Base-by-base conservation (phyloP, 2,113 vertebrate species). In the Fregetta grallaria region DNA sequence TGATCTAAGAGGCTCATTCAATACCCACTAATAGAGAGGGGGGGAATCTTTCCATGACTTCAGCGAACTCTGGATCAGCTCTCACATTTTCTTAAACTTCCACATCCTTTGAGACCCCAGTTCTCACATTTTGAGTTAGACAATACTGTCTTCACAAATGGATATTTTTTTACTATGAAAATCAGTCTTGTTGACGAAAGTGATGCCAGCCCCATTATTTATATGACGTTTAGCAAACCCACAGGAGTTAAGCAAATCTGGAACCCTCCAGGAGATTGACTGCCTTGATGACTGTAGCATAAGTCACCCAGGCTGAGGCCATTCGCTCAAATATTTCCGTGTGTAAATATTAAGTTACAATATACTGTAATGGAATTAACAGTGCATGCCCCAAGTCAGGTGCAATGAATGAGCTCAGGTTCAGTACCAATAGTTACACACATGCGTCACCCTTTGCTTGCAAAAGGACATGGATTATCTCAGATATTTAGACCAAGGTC, bases 311-410 rank as follows among this genome's bases (percentile, higher is more conserved):
- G 77, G 80, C 83, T 80, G 92, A 96, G 90, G 63, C 89, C 59
- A 73, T 90, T 95, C 22, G 14, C 82, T 95, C 71, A 95, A 80
- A 94, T 88, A 96, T 97, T 97, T 97, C 90, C 61, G 0, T 94
- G 82, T 89, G 88, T 81, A 97, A 96, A 96, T 96, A 96, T 97
- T 94, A 78, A 79, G 80, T 97, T 97, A 96, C 93, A 94, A 34
- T 89, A 52, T 58, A 58, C 38, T 55, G 84, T 97, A 96, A 97
- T 97, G 95, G 96, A 96, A 94, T 88, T 96, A 93, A 94, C 95
- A 95, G 97, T 81, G 88, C 40, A 75, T 74, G 65, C 65, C 88
- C 86, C 61, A 74, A 88, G 91, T 95, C 96, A 97, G 94, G 94
- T 96, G 94, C 92, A 91, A 8, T 1, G 38, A 95, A 74, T 44